These are phyloP conservation scores for Arvicanthis niloticus DNA, from an alignment of 2,113 vertebrate genomes.

Conservation along the genomic window DNA sequence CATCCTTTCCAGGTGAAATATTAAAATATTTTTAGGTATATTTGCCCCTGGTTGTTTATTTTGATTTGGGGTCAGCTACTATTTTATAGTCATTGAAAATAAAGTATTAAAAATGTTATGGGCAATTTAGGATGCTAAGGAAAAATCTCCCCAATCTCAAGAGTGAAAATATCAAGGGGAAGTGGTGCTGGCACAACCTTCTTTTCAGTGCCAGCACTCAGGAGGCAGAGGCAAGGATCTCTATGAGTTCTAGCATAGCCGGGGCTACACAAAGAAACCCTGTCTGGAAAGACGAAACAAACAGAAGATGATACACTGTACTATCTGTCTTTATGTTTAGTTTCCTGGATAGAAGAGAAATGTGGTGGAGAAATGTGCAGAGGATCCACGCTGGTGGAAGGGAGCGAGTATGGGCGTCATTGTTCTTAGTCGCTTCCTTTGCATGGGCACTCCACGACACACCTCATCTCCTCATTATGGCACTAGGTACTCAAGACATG, in stretches of 20 bases:
- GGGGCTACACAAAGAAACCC: not conserved
- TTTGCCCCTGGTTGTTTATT: slow-evolving; percentile 8
- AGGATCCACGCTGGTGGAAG: not conserved
- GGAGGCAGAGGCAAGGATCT: not conserved
- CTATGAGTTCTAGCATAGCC: not conserved
- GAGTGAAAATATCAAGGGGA: not conserved
- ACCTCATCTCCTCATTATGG: not conserved
- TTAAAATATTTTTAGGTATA: slow-evolving; percentile 33
- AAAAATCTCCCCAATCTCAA: slow-evolving; percentile 15
- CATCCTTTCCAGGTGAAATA: slow-evolving; percentile 39
- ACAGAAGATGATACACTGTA: not conserved
- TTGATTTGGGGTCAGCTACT: slow-evolving; percentile 8
- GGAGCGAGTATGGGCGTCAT: not conserved
- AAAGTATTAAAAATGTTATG: slow-evolving; percentile 32
- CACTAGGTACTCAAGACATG: not conserved
- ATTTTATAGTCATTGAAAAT: slow-evolving; percentile 27
- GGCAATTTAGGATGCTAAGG: not conserved
- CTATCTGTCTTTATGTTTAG: slow-evolving; percentile 18
- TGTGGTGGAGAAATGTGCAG: not conserved
- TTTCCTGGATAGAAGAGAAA: not conserved
- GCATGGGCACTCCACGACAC: not conserved
- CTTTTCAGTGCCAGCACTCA: not conserved
- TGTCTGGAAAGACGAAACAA: not conserved
- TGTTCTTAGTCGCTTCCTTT: not conserved
- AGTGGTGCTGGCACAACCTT: not conserved